These are phyloP conservation scores for Ophthalmolycus amberensis DNA, from an alignment of 2,113 vertebrate genomes.

Conservation along the genomic window DNA sequence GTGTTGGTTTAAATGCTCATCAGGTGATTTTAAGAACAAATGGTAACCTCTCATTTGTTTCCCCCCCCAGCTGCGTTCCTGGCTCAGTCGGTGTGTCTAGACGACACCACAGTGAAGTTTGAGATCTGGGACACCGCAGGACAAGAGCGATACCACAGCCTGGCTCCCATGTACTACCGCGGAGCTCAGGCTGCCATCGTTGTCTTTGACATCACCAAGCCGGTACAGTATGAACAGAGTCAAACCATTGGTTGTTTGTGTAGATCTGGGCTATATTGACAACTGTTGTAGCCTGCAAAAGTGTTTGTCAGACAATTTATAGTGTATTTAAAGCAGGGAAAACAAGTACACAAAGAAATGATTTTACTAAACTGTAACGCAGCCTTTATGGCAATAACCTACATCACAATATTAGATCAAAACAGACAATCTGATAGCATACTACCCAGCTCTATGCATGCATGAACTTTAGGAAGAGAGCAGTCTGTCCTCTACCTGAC, in stretches of 20 bases:
- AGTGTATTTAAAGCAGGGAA: too few species aligned
- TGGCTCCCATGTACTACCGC: constrained; percentile 89
- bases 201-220: constrained; percentile 89
- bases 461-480: too few species aligned
- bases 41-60: background rate
- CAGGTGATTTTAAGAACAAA: background rate
- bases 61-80: constrained; percentile 83
- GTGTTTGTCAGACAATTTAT: too few species aligned
- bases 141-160: constrained; percentile 88
- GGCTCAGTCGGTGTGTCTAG: constrained; percentile 89
- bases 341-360: too few species aligned
- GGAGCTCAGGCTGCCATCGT: constrained; percentile 89
- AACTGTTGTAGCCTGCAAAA: too few species aligned
- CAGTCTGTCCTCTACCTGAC: too few species aligned
- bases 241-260: background rate
- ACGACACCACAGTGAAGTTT: constrained; percentile 89
- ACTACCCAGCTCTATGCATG: background rate
- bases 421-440: background rate
- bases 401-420: background rate
- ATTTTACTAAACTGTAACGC: too few species aligned
- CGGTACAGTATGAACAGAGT: constrained; percentile 68
- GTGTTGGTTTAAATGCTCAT: background rate
- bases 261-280: too few species aligned
- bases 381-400: background rate
- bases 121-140: constrained; percentile 91